Evolutionary conservation across 2,888 invertebrate species (phyloP).

Genomic region (Endotricha flammealis): DNA sequence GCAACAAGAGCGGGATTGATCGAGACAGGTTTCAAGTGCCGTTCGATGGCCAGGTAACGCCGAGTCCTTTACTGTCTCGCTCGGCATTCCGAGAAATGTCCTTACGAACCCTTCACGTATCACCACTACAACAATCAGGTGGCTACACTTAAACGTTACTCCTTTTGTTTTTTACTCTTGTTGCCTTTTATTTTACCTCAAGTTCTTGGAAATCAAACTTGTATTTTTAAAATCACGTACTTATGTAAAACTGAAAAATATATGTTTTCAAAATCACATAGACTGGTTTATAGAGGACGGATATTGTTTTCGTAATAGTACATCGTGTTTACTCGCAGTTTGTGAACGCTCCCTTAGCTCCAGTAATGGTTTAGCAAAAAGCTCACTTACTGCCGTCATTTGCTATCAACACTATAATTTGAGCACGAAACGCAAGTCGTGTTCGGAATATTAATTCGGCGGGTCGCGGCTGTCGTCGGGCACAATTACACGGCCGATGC

Average conservation of each 20-base stretch:
- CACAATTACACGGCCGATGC: slow-evolving; percentile 52
- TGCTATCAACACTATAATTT: slow-evolving; percentile 36
- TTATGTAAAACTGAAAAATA: background rate
- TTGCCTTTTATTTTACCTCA: slow-evolving; percentile 21
- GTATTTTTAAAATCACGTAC: background rate
- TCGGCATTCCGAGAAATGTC: slow-evolving; percentile 69
- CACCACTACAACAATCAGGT: slow-evolving; percentile 42
- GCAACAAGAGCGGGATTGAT: slow-evolving; percentile 76
- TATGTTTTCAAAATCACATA: no score
- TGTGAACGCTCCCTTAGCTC: slow-evolving; percentile 8
- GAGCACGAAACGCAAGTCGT: slow-evolving; percentile 27
- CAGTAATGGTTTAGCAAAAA: slow-evolving; percentile 18
- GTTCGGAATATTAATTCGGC: slow-evolving; percentile 46
- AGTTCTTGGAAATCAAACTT: slow-evolving; percentile 16
- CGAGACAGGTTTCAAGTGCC: slow-evolving; percentile 76
- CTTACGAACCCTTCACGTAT: slow-evolving; percentile 57
- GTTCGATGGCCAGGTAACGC: slow-evolving; percentile 63
- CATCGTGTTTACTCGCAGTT: slow-evolving; percentile 1
- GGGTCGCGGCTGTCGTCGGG: slow-evolving; percentile 32
- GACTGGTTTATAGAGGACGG: no score
- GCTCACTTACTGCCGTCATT: slow-evolving; percentile 32
- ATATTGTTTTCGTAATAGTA: no score
- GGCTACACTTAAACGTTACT: slow-evolving; percentile 26
- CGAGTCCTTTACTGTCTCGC: slow-evolving; percentile 59
- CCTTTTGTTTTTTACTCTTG: slow-evolving; percentile 22